phyloP scores from a whole-genome alignment of 2,113 vertebrate species.

The Strigops habroptila region DNA sequence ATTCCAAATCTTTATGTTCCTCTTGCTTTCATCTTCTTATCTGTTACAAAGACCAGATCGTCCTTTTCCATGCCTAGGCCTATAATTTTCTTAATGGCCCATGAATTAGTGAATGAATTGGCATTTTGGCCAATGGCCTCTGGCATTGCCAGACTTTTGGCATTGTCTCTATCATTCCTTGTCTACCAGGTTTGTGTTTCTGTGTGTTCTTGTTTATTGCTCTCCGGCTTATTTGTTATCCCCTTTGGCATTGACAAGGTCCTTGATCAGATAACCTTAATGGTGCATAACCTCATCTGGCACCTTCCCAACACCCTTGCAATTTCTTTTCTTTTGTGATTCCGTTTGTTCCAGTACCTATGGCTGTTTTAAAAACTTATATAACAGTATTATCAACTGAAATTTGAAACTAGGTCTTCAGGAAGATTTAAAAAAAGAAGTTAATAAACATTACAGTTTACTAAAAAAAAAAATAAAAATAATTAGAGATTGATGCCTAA shows the following conservation, averaged over 20 bases:
- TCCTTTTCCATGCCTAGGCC: background rate
- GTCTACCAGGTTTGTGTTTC: background rate
- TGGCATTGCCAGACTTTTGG: background rate
- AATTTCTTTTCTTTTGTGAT: background rate
- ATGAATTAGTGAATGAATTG: background rate
- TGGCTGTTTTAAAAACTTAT: background rate
- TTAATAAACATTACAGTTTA: background rate
- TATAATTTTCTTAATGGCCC: background rate
- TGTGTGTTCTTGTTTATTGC: background rate
- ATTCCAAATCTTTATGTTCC: background rate
- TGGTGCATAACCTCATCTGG: background rate
- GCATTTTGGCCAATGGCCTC: no score
- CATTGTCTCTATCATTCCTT: background rate
- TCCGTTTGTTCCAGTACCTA: background rate
- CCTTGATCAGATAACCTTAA: background rate
- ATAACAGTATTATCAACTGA: background rate
- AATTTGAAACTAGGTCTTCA: background rate
- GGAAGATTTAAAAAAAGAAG: background rate
- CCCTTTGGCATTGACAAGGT: background rate
- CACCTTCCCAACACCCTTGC: background rate
- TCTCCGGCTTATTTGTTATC: no score
- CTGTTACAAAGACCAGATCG: background rate
- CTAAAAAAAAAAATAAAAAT: background rate
- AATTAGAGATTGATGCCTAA: background rate
- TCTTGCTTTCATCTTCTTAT: background rate